A percentile compares a stretch with the other conserved stretches of the same genome.
These are phyloP conservation scores for Monoplex corrugatus DNA, from an alignment of 2,888 invertebrate genomes.

Conservation along the genomic window DNA sequence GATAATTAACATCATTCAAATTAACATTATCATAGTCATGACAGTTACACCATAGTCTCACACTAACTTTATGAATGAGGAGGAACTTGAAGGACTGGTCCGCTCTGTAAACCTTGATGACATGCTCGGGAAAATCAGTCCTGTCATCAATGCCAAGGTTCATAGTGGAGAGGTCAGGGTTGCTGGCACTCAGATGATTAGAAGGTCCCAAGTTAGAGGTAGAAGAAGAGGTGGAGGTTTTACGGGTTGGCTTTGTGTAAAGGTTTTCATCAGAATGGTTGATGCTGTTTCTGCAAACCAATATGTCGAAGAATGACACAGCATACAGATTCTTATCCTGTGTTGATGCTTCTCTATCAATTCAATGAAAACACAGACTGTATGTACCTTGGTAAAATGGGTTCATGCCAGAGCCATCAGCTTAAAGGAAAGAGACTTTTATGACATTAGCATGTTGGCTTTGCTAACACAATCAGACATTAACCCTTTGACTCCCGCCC, in stretches of 20 bases:
- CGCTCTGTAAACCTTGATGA: constrained; percentile 93
- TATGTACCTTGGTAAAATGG: too few relatives aligned
- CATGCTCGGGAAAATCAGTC: constrained; percentile 90
- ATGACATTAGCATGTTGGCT: too few relatives aligned
- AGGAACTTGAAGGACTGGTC: constrained; percentile 99
- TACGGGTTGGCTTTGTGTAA: constrained; percentile 65
- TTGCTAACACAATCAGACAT: too few relatives aligned
- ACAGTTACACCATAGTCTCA: background rate
- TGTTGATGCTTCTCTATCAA: too few relatives aligned
- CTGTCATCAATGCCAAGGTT: constrained; percentile 67
- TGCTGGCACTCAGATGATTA: constrained; percentile 77
- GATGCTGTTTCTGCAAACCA: constrained; percentile 59
- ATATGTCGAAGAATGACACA: too few relatives aligned
- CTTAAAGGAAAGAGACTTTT: too few relatives aligned
- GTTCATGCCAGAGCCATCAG: too few relatives aligned
- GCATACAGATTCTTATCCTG: too few relatives aligned
- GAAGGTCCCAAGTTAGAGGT: constrained; percentile 69
- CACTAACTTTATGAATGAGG: constrained; percentile 91
- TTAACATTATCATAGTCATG: too few relatives aligned
- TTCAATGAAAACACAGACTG: too few relatives aligned
- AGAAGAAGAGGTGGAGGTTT: constrained; percentile 57
- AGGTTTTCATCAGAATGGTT: constrained; percentile 78
- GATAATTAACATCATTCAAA: too few relatives aligned
- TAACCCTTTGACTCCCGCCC: too few relatives aligned
- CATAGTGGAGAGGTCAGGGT: constrained; percentile 76